A percentile compares a stretch with the other conserved stretches of the same genome.
Evolutionary conservation across 2,888 invertebrate species (phyloP).

Genomic region (Quadriops clusia): DNA sequence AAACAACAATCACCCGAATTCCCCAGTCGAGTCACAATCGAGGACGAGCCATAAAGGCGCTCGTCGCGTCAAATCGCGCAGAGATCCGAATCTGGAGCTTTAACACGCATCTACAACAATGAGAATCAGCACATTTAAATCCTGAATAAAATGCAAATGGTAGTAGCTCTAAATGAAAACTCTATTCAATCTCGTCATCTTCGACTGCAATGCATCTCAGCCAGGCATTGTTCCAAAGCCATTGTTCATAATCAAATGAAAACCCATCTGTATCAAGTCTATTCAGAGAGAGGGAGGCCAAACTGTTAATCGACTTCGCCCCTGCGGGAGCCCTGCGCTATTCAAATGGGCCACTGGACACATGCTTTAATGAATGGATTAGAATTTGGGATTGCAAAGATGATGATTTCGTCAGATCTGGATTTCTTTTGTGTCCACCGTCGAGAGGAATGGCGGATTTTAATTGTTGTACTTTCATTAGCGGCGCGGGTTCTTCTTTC

Average conservation of each 20-base stretch:
- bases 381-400: too few species aligned
- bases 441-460: too few species aligned
- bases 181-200: conserved; percentile 24
- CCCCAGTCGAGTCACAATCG: too few species aligned
- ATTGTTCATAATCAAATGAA: conserved; percentile 31
- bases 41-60: too few species aligned
- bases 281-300: conserved; percentile 11
- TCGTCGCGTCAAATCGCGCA: too few species aligned
- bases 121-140: conserved; percentile 12
- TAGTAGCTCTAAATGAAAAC: conserved; percentile 18
- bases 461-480: too few species aligned
- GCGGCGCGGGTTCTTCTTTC: too few species aligned
- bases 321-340: conserved; percentile 7
- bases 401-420: too few species aligned
- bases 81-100: too few species aligned
- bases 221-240: conserved; percentile 23
- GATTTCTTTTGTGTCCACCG: too few species aligned
- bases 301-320: conserved; percentile 10
- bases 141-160: conserved; percentile 20
- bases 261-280: conserved; percentile 27
- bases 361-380: conserved; percentile 16
- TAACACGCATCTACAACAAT: background rate
- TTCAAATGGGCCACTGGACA: conserved; percentile 13
- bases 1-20: too few species aligned
- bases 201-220: conserved; percentile 24